phyloP scores from a whole-genome alignment of 1,140 invertebrate species.

The Drosophila hydei region DNA sequence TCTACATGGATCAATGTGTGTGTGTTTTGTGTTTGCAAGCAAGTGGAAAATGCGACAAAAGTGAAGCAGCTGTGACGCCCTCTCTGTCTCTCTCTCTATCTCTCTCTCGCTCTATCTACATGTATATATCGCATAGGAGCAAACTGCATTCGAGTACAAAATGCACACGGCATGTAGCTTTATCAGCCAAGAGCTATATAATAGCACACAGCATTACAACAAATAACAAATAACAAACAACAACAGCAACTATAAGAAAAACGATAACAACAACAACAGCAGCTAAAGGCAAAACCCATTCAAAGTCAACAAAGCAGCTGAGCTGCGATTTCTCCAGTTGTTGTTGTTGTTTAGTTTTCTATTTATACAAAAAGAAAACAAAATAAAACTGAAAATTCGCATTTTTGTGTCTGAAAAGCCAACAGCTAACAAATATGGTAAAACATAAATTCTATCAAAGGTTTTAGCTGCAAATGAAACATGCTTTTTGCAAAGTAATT shows the following conservation, averaged over 20 bases:
- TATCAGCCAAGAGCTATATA: conserved; percentile 44
- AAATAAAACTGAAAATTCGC: background rate
- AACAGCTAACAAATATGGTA: too few species aligned
- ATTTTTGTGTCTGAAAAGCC: too few species aligned
- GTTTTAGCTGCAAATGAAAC: too few species aligned
- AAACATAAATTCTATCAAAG: too few species aligned
- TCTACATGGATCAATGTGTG: conserved; percentile 5
- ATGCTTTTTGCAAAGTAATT: too few species aligned
- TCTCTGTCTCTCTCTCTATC: too few species aligned
- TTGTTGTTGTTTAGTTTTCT: background rate
- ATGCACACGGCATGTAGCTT: conserved; percentile 42
- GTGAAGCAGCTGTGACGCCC: conserved; percentile 36
- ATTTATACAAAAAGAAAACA: conserved; percentile 5
- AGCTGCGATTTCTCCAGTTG: conserved; percentile 22
- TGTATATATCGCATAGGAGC: background rate
- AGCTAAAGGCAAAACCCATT: conserved; percentile 27
- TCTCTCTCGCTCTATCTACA: too few species aligned
- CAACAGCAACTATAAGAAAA: conserved; percentile 12
- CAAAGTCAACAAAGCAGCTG: conserved; percentile 59
- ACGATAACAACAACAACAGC: conserved; percentile 24
- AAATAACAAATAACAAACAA: conserved; percentile 24
- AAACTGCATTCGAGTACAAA: conserved; percentile 25
- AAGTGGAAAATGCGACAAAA: conserved; percentile 71
- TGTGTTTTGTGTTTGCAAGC: conserved; percentile 39
- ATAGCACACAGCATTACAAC: conserved; percentile 29